Percentiles rank a stretch among this genome's conserved stretches.
These are phyloP conservation scores for Ferdinandea cuprea DNA, from an alignment of 2,888 invertebrate species.

Conservation along the genomic window DNA sequence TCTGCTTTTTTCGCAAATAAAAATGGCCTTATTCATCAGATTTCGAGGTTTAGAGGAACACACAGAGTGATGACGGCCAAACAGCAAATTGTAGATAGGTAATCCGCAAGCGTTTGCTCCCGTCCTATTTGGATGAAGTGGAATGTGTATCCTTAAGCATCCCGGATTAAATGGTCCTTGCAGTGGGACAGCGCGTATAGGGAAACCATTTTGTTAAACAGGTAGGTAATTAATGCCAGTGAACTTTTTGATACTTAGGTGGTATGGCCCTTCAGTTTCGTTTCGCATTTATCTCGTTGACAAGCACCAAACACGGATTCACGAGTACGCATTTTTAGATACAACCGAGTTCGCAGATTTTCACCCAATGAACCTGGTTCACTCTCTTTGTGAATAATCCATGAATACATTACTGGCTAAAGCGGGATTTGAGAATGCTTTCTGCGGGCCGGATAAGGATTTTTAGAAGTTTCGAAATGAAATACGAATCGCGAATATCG, in stretches of 20 bases:
- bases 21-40: conserved; percentile 54
- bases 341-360: conserved; percentile 43
- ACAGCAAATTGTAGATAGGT: conserved; percentile 52
- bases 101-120: conserved; percentile 44
- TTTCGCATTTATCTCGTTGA: conserved; percentile 32
- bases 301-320: conserved; percentile 18
- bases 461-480: conserved; percentile 9
- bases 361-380: not conserved
- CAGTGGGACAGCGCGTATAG: not conserved
- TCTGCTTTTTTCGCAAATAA: not conserved
- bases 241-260: conserved; percentile 26
- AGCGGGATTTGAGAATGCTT: conserved; percentile 8
- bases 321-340: conserved; percentile 10
- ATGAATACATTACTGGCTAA: not conserved
- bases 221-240: conserved; percentile 58
- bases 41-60: conserved; percentile 28
- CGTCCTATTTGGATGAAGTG: not conserved
- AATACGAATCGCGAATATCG: not conserved
- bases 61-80: conserved; percentile 9
- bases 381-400: conserved; percentile 30
- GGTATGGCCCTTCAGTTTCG: conserved; percentile 19
- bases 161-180: conserved; percentile 33
- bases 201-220: conserved; percentile 27
- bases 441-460: conserved; percentile 1
- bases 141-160: conserved; percentile 35